Conservation (phyloP, 2,888 invertebrate genomes). For the Andrena chrysosceles region DNA sequence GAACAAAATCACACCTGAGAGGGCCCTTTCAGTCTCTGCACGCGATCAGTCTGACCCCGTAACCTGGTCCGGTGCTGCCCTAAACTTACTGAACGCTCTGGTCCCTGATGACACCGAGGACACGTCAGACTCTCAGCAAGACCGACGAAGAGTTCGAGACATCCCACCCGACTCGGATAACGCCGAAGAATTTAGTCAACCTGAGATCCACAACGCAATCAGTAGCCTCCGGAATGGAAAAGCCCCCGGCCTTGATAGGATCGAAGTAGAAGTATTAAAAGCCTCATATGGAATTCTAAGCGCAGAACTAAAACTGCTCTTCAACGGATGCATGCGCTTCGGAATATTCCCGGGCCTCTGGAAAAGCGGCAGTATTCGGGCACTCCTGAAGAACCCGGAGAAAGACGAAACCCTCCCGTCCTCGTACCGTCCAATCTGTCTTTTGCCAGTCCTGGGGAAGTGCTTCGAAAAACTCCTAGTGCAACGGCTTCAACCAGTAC, state of each 20-base stretch:
- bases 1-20: background rate
- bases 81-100: background rate
- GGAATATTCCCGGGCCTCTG: background rate
- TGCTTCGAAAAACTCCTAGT: slow-evolving; percentile 8
- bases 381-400: background rate
- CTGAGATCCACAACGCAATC: background rate
- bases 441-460: slow-evolving; percentile 17
- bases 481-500: too few species aligned
- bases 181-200: background rate
- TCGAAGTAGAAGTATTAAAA: background rate
- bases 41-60: background rate
- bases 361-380: too few species aligned
- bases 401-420: background rate
- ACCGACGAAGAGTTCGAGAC: too few species aligned
- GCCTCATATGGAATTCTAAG: background rate
- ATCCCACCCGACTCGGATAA: background rate
- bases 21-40: background rate
- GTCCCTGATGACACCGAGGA: background rate
- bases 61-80: background rate
- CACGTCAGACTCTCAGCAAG: background rate
- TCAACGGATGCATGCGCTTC: background rate
- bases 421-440: slow-evolving; percentile 30
- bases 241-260: background rate
- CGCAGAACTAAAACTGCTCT: background rate
- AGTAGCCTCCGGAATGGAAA: background rate